phyloP scores from a whole-genome alignment of 2,797 vertebrate genomes.

The Gadopsis marmoratus region DNA sequence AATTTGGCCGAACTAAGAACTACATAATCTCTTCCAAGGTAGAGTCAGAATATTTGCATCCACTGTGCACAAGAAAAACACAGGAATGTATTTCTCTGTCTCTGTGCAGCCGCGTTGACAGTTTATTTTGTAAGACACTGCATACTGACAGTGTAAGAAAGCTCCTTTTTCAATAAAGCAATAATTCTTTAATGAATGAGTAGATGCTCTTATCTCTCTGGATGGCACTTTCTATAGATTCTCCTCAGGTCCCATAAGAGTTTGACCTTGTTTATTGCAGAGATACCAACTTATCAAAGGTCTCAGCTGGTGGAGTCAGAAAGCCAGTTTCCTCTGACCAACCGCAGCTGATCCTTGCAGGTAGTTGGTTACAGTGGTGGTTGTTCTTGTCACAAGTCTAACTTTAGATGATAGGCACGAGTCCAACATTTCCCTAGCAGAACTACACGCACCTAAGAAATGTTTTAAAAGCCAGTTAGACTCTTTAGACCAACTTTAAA shows the following conservation, averaged over 20 bases:
- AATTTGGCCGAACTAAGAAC: neutral
- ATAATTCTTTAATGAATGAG: conserved; percentile 2
- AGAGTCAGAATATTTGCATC: neutral
- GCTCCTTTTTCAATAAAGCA: conserved; percentile 4
- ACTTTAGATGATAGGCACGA: neutral
- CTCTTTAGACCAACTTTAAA: no score
- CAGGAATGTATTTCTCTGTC: neutral
- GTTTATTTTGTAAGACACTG: neutral
- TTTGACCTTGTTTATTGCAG: conserved; percentile 23
- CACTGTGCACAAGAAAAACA: neutral
- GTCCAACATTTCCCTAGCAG: no score
- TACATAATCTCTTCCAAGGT: neutral
- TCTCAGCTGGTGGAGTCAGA: no score
- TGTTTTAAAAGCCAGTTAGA: no score
- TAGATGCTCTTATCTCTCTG: neutral
- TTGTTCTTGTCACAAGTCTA: neutral
- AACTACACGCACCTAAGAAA: no score
- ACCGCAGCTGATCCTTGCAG: conserved; percentile 12
- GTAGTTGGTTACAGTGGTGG: neutral
- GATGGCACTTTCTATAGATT: neutral
- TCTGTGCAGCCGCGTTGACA: neutral
- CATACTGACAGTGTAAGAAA: neutral
- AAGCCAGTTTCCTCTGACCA: neutral
- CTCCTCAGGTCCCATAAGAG: neutral
- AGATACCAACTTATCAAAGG: neutral